Evolutionary conservation across 1,140 invertebrate species (phyloP).

Genomic region (Drosophila asahinai): DNA sequence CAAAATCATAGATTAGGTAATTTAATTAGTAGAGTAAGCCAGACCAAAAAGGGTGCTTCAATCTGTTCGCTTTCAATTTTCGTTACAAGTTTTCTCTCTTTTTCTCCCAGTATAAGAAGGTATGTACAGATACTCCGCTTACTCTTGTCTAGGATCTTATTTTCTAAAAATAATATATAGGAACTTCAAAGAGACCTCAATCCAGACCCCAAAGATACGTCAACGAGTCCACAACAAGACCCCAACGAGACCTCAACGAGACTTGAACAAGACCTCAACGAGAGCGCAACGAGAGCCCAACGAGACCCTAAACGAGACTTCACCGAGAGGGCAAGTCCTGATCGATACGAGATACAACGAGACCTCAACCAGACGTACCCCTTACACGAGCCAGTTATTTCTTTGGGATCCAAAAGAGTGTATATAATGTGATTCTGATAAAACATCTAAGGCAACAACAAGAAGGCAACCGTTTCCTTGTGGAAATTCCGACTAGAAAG

Average conservation of each 20-base stretch:
- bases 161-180: too few species aligned
- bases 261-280: too few species aligned
- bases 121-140: background rate
- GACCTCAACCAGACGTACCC: background rate
- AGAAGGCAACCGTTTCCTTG: background rate
- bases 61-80: background rate
- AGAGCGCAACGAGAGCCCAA: background rate
- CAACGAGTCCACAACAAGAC: too few species aligned
- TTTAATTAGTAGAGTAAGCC: background rate
- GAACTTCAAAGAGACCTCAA: too few species aligned
- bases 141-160: too few species aligned
- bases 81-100: background rate
- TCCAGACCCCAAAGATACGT: too few species aligned
- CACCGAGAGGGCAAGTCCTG: background rate
- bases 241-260: background rate
- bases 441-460: background rate
- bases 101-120: conserved; percentile 9
- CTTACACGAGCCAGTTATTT: background rate
- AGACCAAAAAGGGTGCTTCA: background rate
- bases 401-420: background rate
- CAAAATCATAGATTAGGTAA: too few species aligned
- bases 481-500: background rate
- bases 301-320: background rate
- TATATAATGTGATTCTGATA: conserved; percentile 11
- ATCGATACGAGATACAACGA: background rate